A percentile compares a stretch with the other conserved stretches of the same genome.
Conservation (phyloP, 2,797 vertebrate genomes). For the Trachops cirrhosus region DNA sequence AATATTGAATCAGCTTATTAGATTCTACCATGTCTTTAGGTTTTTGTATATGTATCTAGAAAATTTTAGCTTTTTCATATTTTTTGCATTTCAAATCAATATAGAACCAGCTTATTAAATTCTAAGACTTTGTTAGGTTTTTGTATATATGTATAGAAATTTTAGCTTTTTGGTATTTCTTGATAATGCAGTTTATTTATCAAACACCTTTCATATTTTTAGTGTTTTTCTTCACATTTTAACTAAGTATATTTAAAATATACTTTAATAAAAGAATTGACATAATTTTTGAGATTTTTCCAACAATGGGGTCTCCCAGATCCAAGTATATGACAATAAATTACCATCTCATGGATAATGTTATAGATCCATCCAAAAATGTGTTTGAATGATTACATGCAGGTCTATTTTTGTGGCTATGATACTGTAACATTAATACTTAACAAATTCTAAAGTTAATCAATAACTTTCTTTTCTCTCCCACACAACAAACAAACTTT, state of each 20-base stretch:
- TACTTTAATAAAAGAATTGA: neutral
- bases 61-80: neutral
- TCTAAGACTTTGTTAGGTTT: neutral
- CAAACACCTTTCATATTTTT: neutral
- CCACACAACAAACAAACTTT: neutral
- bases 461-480: neutral
- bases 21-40: neutral
- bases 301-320: neutral
- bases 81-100: neutral
- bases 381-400: neutral
- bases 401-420: neutral
- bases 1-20: neutral
- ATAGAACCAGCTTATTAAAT: neutral
- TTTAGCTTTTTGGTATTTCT: neutral
- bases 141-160: neutral
- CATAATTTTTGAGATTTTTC: neutral
- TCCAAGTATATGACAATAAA: neutral
- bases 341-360: neutral
- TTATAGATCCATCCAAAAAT: neutral
- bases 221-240: neutral
- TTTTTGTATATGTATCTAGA: neutral
- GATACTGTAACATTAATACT: neutral
- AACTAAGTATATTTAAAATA: neutral
- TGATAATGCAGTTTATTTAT: neutral
- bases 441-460: neutral